Percentiles rank a stretch among this genome's conserved stretches.
phyloP scores from a whole-genome alignment of 2,888 invertebrate species.

The Herminia tarsipennalis region DNA sequence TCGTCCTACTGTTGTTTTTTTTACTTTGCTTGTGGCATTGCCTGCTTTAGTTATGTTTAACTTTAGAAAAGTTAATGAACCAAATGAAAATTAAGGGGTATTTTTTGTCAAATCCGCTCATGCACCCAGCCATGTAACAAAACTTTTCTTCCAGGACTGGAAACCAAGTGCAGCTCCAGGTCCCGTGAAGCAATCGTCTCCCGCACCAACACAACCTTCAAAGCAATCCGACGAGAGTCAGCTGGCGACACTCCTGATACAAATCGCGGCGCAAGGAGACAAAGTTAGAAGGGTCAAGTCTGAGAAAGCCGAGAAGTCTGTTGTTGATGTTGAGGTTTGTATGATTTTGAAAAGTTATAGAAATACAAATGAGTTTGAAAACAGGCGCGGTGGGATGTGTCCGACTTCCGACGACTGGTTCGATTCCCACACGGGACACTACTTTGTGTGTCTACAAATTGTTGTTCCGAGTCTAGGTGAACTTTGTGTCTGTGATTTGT shows the following conservation, averaged over 20 bases:
- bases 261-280: conserved; percentile 88
- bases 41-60: too few relatives aligned
- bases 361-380: not conserved
- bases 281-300: conserved; percentile 90
- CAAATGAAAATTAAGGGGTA: too few relatives aligned
- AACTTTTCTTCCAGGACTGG: conserved; percentile 9
- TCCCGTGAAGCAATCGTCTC: conserved; percentile 6
- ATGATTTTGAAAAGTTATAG: not conserved
- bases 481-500: too few relatives aligned
- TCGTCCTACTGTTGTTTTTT: too few relatives aligned
- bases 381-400: too few relatives aligned
- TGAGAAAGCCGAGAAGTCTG: conserved; percentile 87
- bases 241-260: conserved; percentile 51
- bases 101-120: too few relatives aligned
- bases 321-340: conserved; percentile 69
- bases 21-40: too few relatives aligned
- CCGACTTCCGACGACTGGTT: too few relatives aligned
- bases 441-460: too few relatives aligned
- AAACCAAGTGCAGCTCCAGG: conserved; percentile 14
- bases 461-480: too few relatives aligned
- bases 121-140: not conserved
- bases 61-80: too few relatives aligned
- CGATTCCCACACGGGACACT: too few relatives aligned
- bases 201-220: conserved; percentile 12
- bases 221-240: conserved; percentile 39